Evolutionary conservation across 2,113 vertebrate genomes (phyloP).

Genomic region (Phylloscopus trochilus): DNA sequence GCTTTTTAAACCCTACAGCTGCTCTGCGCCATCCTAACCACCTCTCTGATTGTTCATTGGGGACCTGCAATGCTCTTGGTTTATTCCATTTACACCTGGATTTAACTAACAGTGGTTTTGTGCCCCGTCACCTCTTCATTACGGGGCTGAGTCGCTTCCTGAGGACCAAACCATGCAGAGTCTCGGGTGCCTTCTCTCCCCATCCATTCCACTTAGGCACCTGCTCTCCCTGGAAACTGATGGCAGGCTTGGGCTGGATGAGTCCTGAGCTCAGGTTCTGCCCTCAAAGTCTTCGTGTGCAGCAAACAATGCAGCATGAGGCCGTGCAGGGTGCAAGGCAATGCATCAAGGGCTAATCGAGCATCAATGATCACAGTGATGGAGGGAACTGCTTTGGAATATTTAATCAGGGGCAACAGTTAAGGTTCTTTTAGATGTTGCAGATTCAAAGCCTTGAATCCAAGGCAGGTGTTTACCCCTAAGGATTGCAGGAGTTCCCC

Average conservation of each 20-base stretch:
- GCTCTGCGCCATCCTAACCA: conserved; percentile 3
- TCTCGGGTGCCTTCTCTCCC: neutral
- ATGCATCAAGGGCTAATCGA: neutral
- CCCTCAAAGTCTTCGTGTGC: neutral
- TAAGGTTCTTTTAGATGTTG: neutral
- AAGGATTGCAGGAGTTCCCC: neutral
- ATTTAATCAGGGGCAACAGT: neutral
- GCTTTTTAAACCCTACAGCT: conserved; percentile 41
- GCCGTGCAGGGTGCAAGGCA: neutral
- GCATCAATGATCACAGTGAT: neutral
- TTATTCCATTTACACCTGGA: conserved; percentile 19
- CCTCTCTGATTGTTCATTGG: conserved; percentile 45
- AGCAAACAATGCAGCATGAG: neutral
- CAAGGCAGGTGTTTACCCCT: neutral
- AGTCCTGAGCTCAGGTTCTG: neutral
- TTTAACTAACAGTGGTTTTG: conserved; percentile 23
- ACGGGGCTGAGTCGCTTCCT: conserved; percentile 35
- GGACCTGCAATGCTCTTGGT: conserved; percentile 17
- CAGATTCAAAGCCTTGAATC: neutral
- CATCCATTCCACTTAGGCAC: conserved; percentile 50
- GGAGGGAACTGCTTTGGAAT: neutral
- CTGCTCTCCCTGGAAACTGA: neutral
- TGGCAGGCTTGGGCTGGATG: neutral
- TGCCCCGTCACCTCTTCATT: conserved; percentile 44
- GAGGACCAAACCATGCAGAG: conserved; percentile 41